Evolutionary conservation across 2,797 vertebrate species (phyloP), one percentile per base, ranked within the genome.

Genomic region (Chrysocyon brachyurus): DNA sequence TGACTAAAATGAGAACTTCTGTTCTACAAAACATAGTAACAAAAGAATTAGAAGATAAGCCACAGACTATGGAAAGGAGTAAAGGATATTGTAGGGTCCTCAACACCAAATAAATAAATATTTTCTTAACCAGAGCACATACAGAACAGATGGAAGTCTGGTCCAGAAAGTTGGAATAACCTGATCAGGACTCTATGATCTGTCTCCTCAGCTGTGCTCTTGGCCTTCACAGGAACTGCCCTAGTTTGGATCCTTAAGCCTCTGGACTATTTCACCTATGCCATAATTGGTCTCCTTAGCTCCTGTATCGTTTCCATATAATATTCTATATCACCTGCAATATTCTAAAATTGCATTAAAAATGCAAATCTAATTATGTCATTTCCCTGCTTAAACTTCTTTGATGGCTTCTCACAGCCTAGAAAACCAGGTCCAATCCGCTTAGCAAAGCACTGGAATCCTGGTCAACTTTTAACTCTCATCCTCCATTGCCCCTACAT

Each of bases 351-450:
- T 59, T 36, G 3, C 59, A 87, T 78, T 64, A 14, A 61, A 90
- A 92, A 68, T 57, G 36, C 46, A 90, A 95, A 75, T 75, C 31
- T 87, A 79, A 94, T 75, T 75, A 78, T 75, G 5, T 91, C 26
- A 31, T 3, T 86, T 82, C 15, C 56, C 28, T 68, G 26, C 11
- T 96, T 91, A 89, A 87, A 77, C 63, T n/a, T 26, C 36, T 91
- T 22, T 70, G 57, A 87, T 87, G n/a, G n/a, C 9, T 95, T 16
- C 66, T 66, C 28, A 36, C 83, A 49, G 59, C 5, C 12, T 75
- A 24, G n/a, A 84, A 40, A 46, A 83, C 46, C 12, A 36, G 90
- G 33, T 70, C 33, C 63, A 70, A 70, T 72, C 22, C 8, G 2
- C 68, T 61, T 63, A 70, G 24, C 28, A 81, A 87, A 88, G 31